A percentile compares a stretch with the other conserved stretches of the same genome.
phyloP scores from a whole-genome alignment of 2,797 vertebrate species.

The Loriculus beryllinus region DNA sequence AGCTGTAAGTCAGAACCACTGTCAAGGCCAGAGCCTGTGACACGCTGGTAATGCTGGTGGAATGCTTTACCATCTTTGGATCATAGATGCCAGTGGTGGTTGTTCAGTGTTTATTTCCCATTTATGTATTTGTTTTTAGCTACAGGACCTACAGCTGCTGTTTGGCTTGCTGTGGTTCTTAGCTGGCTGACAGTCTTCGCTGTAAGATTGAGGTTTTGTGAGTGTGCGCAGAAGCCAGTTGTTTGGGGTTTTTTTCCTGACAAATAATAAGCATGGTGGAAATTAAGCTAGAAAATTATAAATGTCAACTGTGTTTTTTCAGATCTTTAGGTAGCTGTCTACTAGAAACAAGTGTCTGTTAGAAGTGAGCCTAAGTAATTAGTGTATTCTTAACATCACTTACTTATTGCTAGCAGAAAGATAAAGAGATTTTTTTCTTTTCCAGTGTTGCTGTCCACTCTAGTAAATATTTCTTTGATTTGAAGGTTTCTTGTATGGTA shows the following conservation, averaged over 20 bases:
- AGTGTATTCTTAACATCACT: not conserved
- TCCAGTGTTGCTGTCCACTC: not conserved
- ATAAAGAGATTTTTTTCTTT: not conserved
- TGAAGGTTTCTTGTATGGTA: not conserved
- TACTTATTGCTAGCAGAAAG: not conserved
- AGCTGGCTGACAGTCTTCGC: not conserved
- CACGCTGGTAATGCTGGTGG: not conserved
- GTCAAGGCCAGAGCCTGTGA: not conserved
- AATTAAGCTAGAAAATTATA: not conserved
- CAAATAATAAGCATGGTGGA: not conserved
- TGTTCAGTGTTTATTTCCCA: not conserved
- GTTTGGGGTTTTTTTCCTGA: not conserved
- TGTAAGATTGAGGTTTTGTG: not conserved
- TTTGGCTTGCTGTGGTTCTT: not conserved
- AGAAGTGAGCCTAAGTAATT: not conserved
- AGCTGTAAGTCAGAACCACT: fast-evolving
- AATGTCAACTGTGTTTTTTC: not conserved
- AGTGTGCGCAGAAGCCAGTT: not conserved
- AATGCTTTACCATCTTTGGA: not conserved
- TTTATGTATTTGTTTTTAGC: slow-evolving; percentile 3
- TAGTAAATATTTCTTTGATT: not conserved
- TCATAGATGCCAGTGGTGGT: not conserved
- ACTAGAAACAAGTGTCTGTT: not conserved
- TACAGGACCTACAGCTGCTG: slow-evolving; percentile 2
- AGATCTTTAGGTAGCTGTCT: not conserved